phyloP scores from a whole-genome alignment of 2,113 vertebrate species.

The Corvus cornix region DNA sequence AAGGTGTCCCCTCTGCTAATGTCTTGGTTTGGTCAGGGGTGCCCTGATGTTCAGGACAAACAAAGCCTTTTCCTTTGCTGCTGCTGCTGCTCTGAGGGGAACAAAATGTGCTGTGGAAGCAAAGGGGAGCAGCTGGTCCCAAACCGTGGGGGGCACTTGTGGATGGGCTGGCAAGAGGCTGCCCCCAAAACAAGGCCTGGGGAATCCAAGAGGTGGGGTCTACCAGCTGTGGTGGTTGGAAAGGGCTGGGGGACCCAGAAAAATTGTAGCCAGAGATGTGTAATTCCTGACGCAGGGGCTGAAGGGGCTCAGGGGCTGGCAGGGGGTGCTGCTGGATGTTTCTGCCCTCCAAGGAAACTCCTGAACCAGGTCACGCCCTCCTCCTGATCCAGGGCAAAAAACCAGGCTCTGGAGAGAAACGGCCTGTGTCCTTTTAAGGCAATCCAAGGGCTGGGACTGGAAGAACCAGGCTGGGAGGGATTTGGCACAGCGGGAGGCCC shows the following conservation, averaged over 20 bases:
- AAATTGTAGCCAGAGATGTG: accelerated
- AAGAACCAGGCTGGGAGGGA: background rate
- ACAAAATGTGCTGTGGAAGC: background rate
- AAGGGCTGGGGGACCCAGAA: background rate
- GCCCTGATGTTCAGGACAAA: background rate
- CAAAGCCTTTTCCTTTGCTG: background rate
- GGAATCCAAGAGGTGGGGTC: background rate
- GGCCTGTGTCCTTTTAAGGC: conserved; percentile 72
- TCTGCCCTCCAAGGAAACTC: conserved; percentile 22
- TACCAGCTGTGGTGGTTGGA: background rate
- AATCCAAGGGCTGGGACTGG: conserved; percentile 34
- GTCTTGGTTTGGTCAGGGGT: background rate
- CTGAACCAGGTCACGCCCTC: background rate
- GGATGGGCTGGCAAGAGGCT: background rate
- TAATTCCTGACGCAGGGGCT: background rate
- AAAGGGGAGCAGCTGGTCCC: background rate
- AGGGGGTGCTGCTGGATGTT: background rate
- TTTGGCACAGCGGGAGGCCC: background rate
- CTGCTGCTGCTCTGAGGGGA: background rate
- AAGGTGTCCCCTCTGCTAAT: background rate
- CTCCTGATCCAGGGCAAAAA: background rate
- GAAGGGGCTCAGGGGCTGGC: background rate
- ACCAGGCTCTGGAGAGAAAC: background rate
- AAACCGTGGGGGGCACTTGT: background rate
- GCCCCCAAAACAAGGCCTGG: background rate